Percentiles rank a stretch among this genome's conserved stretches.
These are phyloP conservation scores for Balearica regulorum DNA, from an alignment of 2,797 vertebrate genomes.

Conservation along the genomic window DNA sequence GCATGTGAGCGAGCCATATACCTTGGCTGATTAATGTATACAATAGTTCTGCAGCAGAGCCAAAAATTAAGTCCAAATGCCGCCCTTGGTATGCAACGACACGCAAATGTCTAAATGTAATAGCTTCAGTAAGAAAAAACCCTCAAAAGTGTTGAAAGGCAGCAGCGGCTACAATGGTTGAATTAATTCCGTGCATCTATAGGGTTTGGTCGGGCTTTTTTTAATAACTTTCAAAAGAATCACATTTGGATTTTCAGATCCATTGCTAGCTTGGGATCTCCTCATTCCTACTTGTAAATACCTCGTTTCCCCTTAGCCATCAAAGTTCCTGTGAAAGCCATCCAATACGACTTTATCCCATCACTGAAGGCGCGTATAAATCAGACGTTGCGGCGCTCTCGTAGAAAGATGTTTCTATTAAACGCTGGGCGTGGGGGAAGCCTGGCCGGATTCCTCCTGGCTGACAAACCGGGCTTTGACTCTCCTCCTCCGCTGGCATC, in stretches of 20 bases:
- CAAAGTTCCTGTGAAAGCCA: not conserved
- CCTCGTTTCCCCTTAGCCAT: not conserved
- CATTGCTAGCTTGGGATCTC: not conserved
- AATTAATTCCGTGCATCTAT: not conserved
- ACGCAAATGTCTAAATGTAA: not conserved
- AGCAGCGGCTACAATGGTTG: not conserved
- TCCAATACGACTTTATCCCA: fast-evolving
- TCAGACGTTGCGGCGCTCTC: fast-evolving
- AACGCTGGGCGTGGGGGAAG: not conserved
- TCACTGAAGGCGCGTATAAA: fast-evolving
- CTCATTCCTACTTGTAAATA: not conserved
- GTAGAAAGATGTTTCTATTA: not conserved
- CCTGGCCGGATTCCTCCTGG: not conserved
- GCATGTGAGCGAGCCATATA: not conserved
- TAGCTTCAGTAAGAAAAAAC: not conserved
- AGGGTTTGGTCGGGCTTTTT: too few relatives aligned
- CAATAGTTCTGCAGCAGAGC: not conserved
- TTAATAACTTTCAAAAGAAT: not conserved
- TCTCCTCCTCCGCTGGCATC: not conserved
- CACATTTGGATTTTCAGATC: not conserved
- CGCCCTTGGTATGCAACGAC: not conserved
- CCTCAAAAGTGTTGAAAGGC: not conserved
- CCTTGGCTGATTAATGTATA: not conserved
- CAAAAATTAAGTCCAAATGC: not conserved
- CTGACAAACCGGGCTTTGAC: not conserved